phyloP scores from a whole-genome alignment of 2,797 vertebrate species.

The Pseudochromis fuscus region DNA sequence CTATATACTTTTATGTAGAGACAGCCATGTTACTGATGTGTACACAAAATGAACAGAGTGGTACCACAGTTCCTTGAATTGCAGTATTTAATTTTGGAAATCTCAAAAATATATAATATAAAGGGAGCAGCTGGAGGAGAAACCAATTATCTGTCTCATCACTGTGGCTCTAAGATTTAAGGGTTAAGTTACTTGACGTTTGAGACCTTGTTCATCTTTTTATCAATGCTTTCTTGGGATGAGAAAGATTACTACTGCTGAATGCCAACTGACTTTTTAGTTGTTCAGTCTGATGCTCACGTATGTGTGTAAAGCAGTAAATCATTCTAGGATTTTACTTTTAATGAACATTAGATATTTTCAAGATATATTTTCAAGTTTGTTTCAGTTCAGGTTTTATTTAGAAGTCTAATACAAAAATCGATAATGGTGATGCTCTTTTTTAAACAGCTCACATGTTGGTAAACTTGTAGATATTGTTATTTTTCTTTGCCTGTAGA shows the following conservation, averaged over 20 bases:
- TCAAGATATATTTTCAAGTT: background rate
- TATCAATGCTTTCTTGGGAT: background rate
- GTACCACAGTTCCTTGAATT: background rate
- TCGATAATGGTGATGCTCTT: background rate
- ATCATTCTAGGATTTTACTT: background rate
- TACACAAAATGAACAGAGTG: background rate
- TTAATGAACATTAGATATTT: background rate
- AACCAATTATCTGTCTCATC: background rate
- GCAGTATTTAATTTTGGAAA: background rate
- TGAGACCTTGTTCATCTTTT: background rate
- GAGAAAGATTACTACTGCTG: background rate
- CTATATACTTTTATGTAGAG: too few species aligned
- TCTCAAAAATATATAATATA: background rate
- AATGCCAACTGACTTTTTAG: background rate
- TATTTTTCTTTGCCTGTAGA: slow-evolving; percentile 3
- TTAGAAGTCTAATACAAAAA: slow-evolving; percentile 4
- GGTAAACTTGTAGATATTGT: too few species aligned
- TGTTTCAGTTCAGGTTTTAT: background rate
- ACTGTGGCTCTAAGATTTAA: slow-evolving; percentile 3
- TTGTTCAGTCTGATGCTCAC: background rate
- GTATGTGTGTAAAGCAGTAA: background rate
- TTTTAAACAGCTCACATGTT: too few species aligned
- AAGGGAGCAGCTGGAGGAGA: background rate
- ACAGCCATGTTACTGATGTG: background rate
- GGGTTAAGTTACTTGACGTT: background rate